Evolutionary conservation across 1,140 invertebrate species (phyloP).

Genomic region (Brachionus sp.): DNA sequence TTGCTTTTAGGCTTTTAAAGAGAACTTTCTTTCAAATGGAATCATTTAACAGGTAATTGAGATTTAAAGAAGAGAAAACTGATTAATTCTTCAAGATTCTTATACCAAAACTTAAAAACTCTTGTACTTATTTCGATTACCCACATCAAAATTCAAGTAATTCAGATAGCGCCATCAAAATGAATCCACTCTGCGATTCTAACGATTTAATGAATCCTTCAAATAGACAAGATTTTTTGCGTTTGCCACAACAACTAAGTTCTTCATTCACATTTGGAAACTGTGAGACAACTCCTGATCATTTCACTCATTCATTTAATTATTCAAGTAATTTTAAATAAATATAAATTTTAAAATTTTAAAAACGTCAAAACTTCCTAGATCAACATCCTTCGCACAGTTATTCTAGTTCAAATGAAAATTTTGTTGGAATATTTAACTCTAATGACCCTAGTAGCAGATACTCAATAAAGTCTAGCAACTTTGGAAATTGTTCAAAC

Average conservation of each 20-base stretch:
- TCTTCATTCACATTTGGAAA: not conserved
- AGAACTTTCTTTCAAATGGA: not conserved
- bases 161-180: not conserved
- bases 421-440: not conserved
- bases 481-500: not conserved
- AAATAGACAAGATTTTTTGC: slow-evolving; percentile 26
- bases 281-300: not conserved
- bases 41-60: slow-evolving; percentile 34
- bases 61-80: not conserved
- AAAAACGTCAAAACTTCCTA: not conserved
- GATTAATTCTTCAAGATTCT: not conserved
- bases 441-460: not conserved
- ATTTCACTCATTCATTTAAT: not conserved
- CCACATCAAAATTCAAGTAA: not conserved
- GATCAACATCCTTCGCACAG: not conserved
- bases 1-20: not conserved
- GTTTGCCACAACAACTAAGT: not conserved
- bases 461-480: not conserved
- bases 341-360: not conserved
- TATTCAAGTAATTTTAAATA: not conserved
- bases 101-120: not conserved
- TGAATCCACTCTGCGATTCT: not conserved
- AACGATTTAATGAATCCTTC: not conserved
- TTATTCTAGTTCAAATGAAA: not conserved
- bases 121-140: slow-evolving; percentile 36